Base-by-base conservation (phyloP, 2,797 vertebrate species). In the Hoplostethus atlanticus region DNA sequence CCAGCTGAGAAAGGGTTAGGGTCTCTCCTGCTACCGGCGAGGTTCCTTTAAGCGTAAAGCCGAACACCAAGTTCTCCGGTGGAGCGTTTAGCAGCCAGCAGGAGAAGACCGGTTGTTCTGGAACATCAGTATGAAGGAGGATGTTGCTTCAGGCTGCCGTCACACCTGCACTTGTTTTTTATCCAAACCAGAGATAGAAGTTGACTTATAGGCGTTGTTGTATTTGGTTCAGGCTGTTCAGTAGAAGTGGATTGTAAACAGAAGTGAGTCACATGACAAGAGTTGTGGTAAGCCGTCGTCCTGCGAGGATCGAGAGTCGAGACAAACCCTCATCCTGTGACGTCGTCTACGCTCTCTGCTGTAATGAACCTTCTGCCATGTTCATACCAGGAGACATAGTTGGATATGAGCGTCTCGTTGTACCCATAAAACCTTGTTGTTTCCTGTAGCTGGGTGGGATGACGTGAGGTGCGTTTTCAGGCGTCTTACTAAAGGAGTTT, bases 71-170 rank as follows among this genome's bases (percentile, higher is more conserved):
- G 53, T 58, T 67, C 75, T 81, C 77, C 62, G 64, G 50, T 76
- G 74, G 77, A 79, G 79, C 79, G 72, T 58, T 87, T 86, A 83
- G 69, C 69, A 25, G 73, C 64, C 80, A 57, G 66, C 63, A 57
- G 60, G 28, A 17, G 70, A 63, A 65, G 42, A 59, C 70, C 73
- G 74, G 83, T 84, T 88, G 60, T 73, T 79, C 64, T 66, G 73
- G 79, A 58, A 34, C 21, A 21, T 21, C 21, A 21, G 1, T 21
- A 21, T 46, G n/a, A 31, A 64, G 31, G 36, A 30, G 21, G 12
- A 13, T n/a, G 66, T 68, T 52, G 51, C 52, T 62, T 2, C 30
- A 38, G 48, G 31, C 52, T 13, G 40, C 10, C 2, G 10, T 12
- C 40, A 44, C 7, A 40, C 38, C 38, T 40, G 31, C 6, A 30